Evolutionary conservation across 1,140 invertebrate species (phyloP).

Genomic region (Drosophila kohkoa): DNA sequence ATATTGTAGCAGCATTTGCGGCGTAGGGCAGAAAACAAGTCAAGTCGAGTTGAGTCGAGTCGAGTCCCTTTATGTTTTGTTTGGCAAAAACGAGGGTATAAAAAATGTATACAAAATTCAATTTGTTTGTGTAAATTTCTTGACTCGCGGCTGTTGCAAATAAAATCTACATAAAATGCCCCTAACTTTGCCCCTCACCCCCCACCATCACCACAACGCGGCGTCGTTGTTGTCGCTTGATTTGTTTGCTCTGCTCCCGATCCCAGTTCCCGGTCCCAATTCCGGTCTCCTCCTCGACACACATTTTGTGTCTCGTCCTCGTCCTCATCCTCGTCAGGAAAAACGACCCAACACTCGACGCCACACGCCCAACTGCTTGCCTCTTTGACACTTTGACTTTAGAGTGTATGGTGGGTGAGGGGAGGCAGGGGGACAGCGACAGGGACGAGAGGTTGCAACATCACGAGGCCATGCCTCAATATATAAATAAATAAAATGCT

Average conservation of each 20-base stretch:
- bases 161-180: slow-evolving; percentile 78
- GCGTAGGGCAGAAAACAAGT: slow-evolving; percentile 48
- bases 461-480: slow-evolving; percentile 35
- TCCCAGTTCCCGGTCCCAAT: slow-evolving; percentile 1
- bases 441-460: neutral
- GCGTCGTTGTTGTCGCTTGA: slow-evolving; percentile 32
- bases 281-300: no score
- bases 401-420: neutral
- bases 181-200: slow-evolving; percentile 1
- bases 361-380: slow-evolving; percentile 22
- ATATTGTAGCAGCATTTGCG: slow-evolving; percentile 57
- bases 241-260: slow-evolving; percentile 35
- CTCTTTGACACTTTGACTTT: slow-evolving; percentile 72
- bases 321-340: neutral
- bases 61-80: slow-evolving; percentile 41
- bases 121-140: slow-evolving; percentile 75
- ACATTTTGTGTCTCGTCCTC: neutral
- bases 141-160: slow-evolving; percentile 79
- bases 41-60: no score
- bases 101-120: slow-evolving; percentile 82
- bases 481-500: slow-evolving; percentile 82
- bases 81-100: slow-evolving; percentile 63
- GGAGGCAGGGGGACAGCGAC: neutral
- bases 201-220: neutral
- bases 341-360: neutral